Evolutionary conservation across 2,113 vertebrate species (phyloP), one percentile per base, ranked within the genome.

Genomic region (Laterallus jamaicensis): DNA sequence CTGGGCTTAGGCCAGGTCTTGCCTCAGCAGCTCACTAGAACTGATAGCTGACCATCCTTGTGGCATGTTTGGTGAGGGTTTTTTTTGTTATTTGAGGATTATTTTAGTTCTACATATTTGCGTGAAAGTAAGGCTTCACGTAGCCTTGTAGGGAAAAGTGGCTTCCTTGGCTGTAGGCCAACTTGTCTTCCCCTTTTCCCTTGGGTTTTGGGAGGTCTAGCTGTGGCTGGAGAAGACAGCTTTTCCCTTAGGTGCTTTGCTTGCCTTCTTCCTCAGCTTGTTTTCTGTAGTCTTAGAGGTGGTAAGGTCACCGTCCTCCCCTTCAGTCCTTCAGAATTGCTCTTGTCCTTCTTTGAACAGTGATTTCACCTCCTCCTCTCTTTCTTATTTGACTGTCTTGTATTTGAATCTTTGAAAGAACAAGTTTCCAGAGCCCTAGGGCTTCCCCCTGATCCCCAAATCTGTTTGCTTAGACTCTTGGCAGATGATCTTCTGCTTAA

Each of bases 381-480:
- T 24, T 77, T 75, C 13, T 86, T 55, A 42, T 12, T 59, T 47
- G 8, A 12, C 16, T 58, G 13, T 20, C 6, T 82, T 56, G 29
- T 50, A 8, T 5, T 22, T n/a, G 7, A 25, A 29, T 49, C 13
- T 50, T 35, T 12, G 12, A 11, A 60, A 58, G 76, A 40, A 0
- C 8, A 17, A 2, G 1, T 82, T 91, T 47, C 20, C 50, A 14
- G 14, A 37, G 17, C 3, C 9, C 18, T 56, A 0, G 5, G 20
- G 28, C 7, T 3, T 19, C 3, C 1, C 0, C 2, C 9, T 4
- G 21, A 1, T 4, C 9, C 9, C 10, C 0, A 5, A 15, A 4
- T 4, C 26, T 32, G 1, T 15, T 50, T 10, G 10, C 31, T 80
- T 50, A 60, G 19, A 3, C 6, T 42, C 15, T 39, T 2, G 12